Evolutionary conservation across 2,797 vertebrate genomes (phyloP).

Genomic region (Oreochromis grahami): DNA sequence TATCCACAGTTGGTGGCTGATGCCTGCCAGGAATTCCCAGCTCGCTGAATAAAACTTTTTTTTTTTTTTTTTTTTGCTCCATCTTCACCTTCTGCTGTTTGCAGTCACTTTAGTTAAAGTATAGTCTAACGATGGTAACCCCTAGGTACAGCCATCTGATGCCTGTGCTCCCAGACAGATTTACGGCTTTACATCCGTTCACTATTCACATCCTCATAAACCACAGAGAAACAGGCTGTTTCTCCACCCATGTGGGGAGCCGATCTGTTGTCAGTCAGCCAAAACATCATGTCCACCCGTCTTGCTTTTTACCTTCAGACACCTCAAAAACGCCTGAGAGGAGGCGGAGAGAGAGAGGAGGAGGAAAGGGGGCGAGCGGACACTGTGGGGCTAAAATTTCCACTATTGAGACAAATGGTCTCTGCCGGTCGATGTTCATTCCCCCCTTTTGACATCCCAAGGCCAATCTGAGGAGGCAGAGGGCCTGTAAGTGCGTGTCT

Average conservation of each 20-base stretch:
- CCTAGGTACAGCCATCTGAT: not conserved
- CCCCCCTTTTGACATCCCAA: conserved; percentile 44
- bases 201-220: conserved; percentile 11
- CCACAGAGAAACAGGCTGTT: not conserved
- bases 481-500: not conserved
- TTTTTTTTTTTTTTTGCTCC: not conserved
- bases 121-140: not conserved
- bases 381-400: not conserved
- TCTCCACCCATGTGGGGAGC: not conserved
- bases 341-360: not conserved
- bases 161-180: conserved; percentile 12
- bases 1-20: conserved; percentile 13
- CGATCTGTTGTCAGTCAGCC: conserved; percentile 38
- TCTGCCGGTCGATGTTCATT: conserved; percentile 35
- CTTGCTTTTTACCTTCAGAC: conserved; percentile 30
- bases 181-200: conserved; percentile 16
- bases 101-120: not conserved
- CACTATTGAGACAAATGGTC: conserved; percentile 57
- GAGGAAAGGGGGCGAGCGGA: not conserved
- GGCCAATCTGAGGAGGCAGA: conserved; percentile 34
- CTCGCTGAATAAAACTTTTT: not conserved
- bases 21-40: conserved; percentile 22
- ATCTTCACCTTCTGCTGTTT: not conserved
- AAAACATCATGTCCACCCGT: conserved; percentile 27
- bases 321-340: conserved; percentile 4